A percentile compares a stretch with the other conserved stretches of the same genome.
Evolutionary conservation across 2,888 invertebrate species (phyloP).

Genomic region (Elmis aenea): DNA sequence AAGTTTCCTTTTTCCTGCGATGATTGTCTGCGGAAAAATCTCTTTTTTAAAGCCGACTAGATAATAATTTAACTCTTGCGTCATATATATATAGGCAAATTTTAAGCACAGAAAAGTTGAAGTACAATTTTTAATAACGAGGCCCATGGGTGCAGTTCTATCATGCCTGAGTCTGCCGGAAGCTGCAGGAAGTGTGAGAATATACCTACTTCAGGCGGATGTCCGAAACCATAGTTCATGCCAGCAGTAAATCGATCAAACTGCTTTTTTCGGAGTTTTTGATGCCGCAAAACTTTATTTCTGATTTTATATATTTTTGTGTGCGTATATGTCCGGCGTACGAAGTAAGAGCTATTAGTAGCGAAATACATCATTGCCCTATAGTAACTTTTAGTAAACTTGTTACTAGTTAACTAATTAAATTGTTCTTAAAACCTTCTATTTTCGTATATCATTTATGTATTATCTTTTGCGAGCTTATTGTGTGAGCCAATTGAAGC

Average conservation of each 20-base stretch:
- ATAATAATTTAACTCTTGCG: constrained; percentile 28
- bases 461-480: no score
- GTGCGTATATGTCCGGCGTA: no score
- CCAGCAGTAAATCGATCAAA: constrained; percentile 13
- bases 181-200: constrained; percentile 18
- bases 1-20: neutral
- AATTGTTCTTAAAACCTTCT: no score
- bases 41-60: constrained; percentile 22
- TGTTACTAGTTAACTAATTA: no score
- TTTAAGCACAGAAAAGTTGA: constrained; percentile 40
- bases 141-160: constrained; percentile 38
- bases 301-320: no score
- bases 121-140: constrained; percentile 43
- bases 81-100: constrained; percentile 37
- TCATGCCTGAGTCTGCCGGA: constrained; percentile 30
- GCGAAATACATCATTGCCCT: no score
- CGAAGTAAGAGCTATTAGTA: no score
- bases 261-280: no score
- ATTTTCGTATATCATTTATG: no score
- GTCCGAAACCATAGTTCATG: constrained; percentile 14
- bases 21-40: constrained; percentile 24
- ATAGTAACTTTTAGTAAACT: no score
- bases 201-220: constrained; percentile 12
- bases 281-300: no score
- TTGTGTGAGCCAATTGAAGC: no score